A percentile compares a stretch with the other conserved stretches of the same genome.
These are phyloP conservation scores for Eonycteris spelaea DNA, from an alignment of 2,113 vertebrate genomes.

Conservation along the genomic window DNA sequence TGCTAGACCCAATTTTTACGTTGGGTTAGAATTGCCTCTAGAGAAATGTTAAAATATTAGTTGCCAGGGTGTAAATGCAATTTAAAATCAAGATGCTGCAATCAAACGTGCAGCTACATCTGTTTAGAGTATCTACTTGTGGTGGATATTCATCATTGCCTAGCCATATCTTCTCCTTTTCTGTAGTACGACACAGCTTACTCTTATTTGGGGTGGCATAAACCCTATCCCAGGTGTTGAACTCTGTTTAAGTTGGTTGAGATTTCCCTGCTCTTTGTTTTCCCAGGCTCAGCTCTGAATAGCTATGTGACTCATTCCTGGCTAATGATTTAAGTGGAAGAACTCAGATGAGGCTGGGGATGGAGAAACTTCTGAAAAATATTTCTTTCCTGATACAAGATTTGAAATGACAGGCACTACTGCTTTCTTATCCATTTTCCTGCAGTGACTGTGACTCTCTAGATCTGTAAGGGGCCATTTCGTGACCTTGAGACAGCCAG, in stretches of 20 bases:
- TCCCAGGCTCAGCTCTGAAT: not conserved
- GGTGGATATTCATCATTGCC: not conserved
- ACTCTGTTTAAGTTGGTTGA: not conserved
- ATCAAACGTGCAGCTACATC: not conserved
- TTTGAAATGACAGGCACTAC: not conserved
- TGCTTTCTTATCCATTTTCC: not conserved
- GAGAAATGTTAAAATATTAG: slow-evolving; percentile 18
- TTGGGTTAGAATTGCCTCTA: not conserved
- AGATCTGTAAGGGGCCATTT: not conserved
- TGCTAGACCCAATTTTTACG: slow-evolving; percentile 35
- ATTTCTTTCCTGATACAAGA: not conserved
- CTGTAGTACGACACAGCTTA: not conserved
- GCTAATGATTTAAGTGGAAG: not conserved
- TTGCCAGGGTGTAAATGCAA: not conserved
- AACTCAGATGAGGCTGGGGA: not conserved
- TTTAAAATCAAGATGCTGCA: not conserved
- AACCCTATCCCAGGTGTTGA: not conserved
- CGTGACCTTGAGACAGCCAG: not conserved
- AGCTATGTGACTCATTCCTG: not conserved
- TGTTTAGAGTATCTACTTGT: not conserved
- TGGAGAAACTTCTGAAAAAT: not conserved
- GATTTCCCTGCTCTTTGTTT: not conserved
- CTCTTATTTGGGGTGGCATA: not conserved
- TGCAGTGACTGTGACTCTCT: not conserved
- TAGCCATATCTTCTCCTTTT: not conserved